Percentiles rank a stretch among this genome's conserved stretches.
These are phyloP conservation scores for Drosophila mercatorum DNA, from an alignment of 2,888 invertebrate genomes.

Conservation along the genomic window DNA sequence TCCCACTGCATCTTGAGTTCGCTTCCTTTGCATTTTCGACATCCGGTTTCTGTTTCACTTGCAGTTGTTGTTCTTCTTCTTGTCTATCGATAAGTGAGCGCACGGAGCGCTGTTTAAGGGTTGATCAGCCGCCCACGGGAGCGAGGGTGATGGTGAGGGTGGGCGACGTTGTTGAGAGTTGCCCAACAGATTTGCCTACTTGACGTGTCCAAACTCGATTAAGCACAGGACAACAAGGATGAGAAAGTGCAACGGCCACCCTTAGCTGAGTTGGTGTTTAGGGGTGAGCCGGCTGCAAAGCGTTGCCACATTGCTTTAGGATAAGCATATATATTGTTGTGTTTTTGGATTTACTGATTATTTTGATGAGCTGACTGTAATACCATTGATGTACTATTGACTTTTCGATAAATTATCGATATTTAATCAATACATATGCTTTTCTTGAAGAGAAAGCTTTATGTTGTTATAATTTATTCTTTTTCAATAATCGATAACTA, in stretches of 20 bases:
- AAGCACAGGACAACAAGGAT: constrained; percentile 23
- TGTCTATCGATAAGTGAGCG: constrained; percentile 52
- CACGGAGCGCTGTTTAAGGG: constrained; percentile 34
- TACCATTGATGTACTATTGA: neutral
- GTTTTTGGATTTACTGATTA: neutral
- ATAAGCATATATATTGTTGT: neutral
- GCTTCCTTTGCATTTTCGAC: neutral
- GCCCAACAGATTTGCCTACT: constrained; percentile 33
- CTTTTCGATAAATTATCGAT: neutral
- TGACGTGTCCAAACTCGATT: constrained; percentile 54
- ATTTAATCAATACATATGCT: neutral
- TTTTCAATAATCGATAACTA: neutral
- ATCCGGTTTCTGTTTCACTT: constrained; percentile 18
- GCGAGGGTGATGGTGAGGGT: constrained; percentile 5
- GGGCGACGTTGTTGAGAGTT: constrained; percentile 15
- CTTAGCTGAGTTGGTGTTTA: neutral
- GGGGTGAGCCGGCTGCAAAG: constrained; percentile 19
- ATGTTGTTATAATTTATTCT: too few relatives aligned
- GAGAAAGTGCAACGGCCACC: constrained; percentile 30
- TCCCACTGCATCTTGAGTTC: neutral
- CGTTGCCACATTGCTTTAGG: constrained; percentile 28
- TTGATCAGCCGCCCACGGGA: constrained; percentile 27
- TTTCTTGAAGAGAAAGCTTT: neutral
- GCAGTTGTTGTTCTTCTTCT: constrained; percentile 25
- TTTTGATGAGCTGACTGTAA: neutral